Percentiles rank a stretch among this genome's conserved stretches.
Conservation (phyloP, 2,888 invertebrate species). For the Schizotus pectinicornis region DNA sequence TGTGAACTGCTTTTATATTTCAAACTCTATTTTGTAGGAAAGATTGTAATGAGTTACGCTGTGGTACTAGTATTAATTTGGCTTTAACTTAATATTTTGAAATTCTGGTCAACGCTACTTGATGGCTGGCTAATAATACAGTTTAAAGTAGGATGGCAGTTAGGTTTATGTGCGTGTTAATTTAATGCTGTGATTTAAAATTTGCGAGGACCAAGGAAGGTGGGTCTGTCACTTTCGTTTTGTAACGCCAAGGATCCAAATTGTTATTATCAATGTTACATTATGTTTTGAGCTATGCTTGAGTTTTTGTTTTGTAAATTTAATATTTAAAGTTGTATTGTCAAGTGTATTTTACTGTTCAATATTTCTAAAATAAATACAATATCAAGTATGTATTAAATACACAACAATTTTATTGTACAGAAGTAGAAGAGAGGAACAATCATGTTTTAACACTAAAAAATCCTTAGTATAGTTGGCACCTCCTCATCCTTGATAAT, state of each 20-base stretch:
- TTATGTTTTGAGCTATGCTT: slow-evolving; percentile 8
- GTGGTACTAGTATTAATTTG: slow-evolving; percentile 23
- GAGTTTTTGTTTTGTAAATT: slow-evolving; percentile 14
- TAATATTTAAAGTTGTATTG: slow-evolving; percentile 24
- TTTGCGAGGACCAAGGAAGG: background rate
- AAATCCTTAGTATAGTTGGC: slow-evolving; percentile 44
- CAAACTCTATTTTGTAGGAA: slow-evolving; percentile 15
- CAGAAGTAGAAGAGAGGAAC: no score
- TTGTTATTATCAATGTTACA: slow-evolving; percentile 2
- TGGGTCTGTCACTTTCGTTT: slow-evolving; percentile 17
- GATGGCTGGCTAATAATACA: no score
- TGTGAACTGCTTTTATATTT: slow-evolving; percentile 12
- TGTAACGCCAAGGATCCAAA: background rate
- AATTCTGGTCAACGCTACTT: no score
- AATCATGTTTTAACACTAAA: no score
- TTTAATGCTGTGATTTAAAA: background rate
- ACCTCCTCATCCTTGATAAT: slow-evolving; percentile 37
- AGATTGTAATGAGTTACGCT: slow-evolving; percentile 15
- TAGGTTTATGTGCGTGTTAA: background rate
- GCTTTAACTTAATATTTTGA: background rate
- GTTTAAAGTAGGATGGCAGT: background rate
- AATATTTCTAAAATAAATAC: slow-evolving; percentile 23
- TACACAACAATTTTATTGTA: no score
- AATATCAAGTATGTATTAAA: slow-evolving; percentile 3
- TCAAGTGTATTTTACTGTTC: slow-evolving; percentile 29